Conservation (phyloP, 2,113 vertebrate genomes). For the Ardeotis arabs region DNA sequence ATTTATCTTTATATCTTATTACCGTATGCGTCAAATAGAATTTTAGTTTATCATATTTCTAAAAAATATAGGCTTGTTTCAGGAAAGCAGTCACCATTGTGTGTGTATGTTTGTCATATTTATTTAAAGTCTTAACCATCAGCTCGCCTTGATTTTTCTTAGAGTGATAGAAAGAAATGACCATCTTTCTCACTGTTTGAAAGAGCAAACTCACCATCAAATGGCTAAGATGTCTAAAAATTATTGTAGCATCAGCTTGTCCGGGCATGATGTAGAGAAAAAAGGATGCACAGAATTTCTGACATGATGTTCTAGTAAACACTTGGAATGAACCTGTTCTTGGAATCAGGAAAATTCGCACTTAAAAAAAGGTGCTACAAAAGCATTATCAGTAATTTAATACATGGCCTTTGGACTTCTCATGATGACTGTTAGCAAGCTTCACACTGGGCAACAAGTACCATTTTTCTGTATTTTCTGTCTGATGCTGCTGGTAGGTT, state of each 20-base stretch:
- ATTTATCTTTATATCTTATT: constrained; percentile 31
- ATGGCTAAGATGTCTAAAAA: not conserved
- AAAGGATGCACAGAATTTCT: not conserved
- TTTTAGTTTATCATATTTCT: not conserved
- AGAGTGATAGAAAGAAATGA: not conserved
- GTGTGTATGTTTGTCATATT: not conserved
- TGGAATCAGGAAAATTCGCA: not conserved
- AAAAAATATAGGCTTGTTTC: not conserved
- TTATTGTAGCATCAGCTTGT: not conserved
- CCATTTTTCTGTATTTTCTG: not conserved
- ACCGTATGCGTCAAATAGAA: not conserved
- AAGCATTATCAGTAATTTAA: not conserved
- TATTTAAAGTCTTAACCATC: not conserved
- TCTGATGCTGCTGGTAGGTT: not conserved
- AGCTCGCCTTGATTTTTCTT: not conserved
- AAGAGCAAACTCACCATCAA: not conserved
- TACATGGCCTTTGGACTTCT: not conserved
- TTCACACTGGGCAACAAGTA: not conserved
- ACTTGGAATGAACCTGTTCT: not conserved
- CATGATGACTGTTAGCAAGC: accelerated
- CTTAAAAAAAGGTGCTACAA: not conserved
- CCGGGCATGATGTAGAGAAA: accelerated
- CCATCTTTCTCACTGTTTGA: not conserved
- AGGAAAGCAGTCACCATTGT: not conserved
- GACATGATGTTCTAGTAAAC: not conserved